A percentile compares a stretch with the other conserved stretches of the same genome.
phyloP scores from a whole-genome alignment of 2,113 vertebrate genomes.

The Tinamus guttatus region DNA sequence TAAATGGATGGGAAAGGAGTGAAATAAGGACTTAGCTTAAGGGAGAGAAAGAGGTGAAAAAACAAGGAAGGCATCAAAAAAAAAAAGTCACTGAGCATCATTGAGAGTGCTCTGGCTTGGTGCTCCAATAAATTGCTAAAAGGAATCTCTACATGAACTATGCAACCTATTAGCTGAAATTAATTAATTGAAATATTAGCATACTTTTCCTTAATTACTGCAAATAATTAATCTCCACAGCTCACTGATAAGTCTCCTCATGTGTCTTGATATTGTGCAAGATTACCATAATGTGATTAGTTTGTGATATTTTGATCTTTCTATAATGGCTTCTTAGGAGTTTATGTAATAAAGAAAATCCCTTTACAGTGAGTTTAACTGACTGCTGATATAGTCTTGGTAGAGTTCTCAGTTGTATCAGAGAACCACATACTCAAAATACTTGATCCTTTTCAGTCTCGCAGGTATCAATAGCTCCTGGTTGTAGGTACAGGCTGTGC shows the following conservation, averaged over 20 bases:
- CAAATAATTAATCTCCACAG: background rate
- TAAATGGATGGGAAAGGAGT: background rate
- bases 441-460: background rate
- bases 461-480: background rate
- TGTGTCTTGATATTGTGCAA: background rate
- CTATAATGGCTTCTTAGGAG: background rate
- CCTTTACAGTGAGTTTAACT: background rate
- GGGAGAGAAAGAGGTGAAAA: background rate
- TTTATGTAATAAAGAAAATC: background rate
- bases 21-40: background rate
- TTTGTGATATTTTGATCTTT: background rate
- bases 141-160: background rate
- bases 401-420: background rate
- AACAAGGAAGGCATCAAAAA: background rate
- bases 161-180: background rate
- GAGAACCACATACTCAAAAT: background rate
- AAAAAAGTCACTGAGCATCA: background rate
- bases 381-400: background rate
- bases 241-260: background rate
- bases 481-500: background rate
- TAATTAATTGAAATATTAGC: slow-evolving; percentile 8
- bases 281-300: background rate
- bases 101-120: background rate
- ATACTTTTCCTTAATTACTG: background rate
- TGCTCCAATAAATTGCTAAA: slow-evolving; percentile 1